Evolutionary conservation across 92 coral and sea anemone species (phyloP).

Genomic region (Siderastrea siderea): DNA sequence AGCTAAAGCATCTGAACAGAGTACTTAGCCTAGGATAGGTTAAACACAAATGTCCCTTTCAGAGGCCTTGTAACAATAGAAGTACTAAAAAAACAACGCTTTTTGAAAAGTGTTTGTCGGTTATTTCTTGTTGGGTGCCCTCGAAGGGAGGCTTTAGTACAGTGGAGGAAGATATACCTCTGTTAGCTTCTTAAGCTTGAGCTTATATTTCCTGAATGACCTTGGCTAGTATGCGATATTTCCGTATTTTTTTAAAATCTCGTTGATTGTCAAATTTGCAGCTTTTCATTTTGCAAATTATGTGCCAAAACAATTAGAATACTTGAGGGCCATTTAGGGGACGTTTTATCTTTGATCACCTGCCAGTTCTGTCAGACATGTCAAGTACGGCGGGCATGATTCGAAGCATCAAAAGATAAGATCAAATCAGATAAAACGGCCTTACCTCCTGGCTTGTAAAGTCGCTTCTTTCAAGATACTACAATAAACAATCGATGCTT

Average conservation of each 20-base stretch:
- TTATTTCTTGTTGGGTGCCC: too few relatives aligned
- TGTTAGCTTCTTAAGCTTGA: too few relatives aligned
- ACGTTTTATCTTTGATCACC: neutral
- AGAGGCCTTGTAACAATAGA: too few relatives aligned
- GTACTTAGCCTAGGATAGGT: too few relatives aligned
- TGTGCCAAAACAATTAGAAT: neutral
- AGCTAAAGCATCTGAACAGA: too few relatives aligned
- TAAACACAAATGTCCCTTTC: too few relatives aligned
- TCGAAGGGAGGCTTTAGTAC: too few relatives aligned
- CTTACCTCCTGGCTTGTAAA: conserved; percentile 4
- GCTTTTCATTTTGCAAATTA: neutral
- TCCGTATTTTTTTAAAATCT: neutral
- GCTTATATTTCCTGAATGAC: too few relatives aligned
- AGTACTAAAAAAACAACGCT: too few relatives aligned
- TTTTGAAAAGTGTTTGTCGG: too few relatives aligned
- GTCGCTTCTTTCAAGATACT: neutral
- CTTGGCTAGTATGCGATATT: too few relatives aligned
- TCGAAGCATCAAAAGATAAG: neutral
- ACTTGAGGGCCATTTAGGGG: neutral
- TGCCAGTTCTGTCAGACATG: conserved; percentile 17
- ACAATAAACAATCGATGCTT: neutral
- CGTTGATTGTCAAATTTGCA: neutral
- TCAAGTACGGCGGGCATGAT: conserved; percentile 2
- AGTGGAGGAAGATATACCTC: too few relatives aligned
- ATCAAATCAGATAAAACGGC: neutral